These are phyloP conservation scores for Baryphthengus martii DNA, from an alignment of 2,113 vertebrate genomes.

Conservation along the genomic window DNA sequence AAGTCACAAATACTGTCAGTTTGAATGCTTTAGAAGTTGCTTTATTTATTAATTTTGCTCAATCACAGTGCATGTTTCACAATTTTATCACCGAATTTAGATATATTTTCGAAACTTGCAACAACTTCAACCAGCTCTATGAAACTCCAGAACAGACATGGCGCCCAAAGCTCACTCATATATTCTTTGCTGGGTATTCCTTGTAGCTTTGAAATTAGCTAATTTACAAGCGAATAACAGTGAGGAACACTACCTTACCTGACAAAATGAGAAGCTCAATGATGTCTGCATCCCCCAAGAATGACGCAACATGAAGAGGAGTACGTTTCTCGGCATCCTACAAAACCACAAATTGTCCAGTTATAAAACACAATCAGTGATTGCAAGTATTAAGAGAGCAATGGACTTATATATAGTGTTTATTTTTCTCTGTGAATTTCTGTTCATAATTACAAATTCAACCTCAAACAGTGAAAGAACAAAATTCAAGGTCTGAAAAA, in stretches of 20 bases:
- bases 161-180: background rate
- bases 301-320: conserved; percentile 91
- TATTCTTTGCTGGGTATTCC: background rate
- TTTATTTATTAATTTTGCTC: background rate
- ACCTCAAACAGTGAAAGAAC: background rate
- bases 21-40: background rate
- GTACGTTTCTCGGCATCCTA: conserved; percentile 95
- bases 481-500: background rate
- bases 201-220: background rate
- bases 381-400: background rate
- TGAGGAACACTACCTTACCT: conserved; percentile 71
- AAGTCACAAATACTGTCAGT: background rate
- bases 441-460: background rate
- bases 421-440: background rate
- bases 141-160: background rate
- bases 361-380: background rate
- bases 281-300: conserved; percentile 94
- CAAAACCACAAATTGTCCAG: background rate
- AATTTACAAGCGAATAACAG: background rate
- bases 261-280: conserved; percentile 95
- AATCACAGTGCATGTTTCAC: background rate
- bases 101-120: background rate
- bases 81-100: background rate
- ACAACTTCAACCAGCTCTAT: background rate
- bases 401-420: background rate